Conservation (phyloP, 2,113 vertebrate species). For the Corvus hawaiiensis region DNA sequence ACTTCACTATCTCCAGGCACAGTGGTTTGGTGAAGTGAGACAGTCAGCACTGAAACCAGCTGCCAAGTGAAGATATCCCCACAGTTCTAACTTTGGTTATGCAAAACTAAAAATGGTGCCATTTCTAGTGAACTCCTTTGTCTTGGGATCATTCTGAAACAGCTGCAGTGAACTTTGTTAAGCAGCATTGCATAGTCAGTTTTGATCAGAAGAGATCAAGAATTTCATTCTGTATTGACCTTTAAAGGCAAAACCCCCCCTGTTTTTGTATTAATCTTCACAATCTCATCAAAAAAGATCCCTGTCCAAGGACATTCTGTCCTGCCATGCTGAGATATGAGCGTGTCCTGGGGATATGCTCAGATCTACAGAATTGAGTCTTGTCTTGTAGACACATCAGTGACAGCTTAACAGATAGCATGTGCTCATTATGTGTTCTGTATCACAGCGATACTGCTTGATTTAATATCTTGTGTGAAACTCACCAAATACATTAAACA, state of each 20-base stretch:
- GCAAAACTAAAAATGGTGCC: not conserved
- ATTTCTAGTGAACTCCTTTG: not conserved
- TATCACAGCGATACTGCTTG: not conserved
- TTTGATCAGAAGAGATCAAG: not conserved
- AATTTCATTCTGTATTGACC: not conserved
- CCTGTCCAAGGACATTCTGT: not conserved
- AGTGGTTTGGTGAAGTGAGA: not conserved
- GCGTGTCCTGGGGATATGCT: not conserved
- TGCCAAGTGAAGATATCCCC: not conserved
- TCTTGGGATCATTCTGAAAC: not conserved
- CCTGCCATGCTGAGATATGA: fast-evolving
- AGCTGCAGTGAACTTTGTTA: not conserved
- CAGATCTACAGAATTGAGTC: not conserved
- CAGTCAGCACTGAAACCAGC: not conserved
- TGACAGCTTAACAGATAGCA: not conserved
- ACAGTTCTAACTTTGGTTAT: not conserved
- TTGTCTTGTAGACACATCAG: not conserved
- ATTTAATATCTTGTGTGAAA: not conserved
- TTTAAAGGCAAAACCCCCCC: not conserved
- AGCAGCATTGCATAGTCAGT: not conserved
- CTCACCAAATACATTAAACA: not conserved
- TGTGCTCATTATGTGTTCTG: not conserved
- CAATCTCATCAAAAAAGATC: not conserved
- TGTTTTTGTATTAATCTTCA: not conserved
- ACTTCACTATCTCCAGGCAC: not conserved